phyloP scores from a whole-genome alignment of 2,113 vertebrate species.

The Catharus fuscescens region DNA sequence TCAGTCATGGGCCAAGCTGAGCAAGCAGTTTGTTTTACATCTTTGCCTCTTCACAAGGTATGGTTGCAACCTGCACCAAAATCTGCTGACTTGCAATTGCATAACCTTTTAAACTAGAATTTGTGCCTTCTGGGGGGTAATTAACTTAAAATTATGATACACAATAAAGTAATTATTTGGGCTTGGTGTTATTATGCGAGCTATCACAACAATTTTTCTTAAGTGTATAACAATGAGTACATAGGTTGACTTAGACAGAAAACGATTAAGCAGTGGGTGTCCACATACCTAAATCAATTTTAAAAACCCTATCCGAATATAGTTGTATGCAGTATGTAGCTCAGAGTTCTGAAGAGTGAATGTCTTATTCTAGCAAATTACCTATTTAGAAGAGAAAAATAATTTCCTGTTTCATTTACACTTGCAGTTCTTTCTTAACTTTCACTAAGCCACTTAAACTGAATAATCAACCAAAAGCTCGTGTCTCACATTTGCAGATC shows the following conservation, averaged over 20 bases:
- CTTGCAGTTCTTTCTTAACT: neutral
- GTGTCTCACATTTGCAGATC: neutral
- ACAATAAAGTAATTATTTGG: neutral
- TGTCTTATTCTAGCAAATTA: neutral
- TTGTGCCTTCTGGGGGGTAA: neutral
- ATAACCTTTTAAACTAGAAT: neutral
- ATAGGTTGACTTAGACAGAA: neutral
- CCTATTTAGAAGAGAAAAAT: neutral
- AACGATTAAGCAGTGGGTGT: neutral
- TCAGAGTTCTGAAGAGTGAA: neutral
- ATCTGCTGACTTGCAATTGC: neutral
- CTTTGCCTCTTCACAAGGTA: neutral
- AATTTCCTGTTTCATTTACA: neutral
- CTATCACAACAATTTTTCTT: neutral
- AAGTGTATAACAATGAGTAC: neutral
- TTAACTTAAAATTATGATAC: neutral
- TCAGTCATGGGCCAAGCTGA: neutral
- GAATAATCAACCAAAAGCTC: neutral
- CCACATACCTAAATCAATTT: neutral
- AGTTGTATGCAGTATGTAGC: neutral
- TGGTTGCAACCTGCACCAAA: fast-evolving
- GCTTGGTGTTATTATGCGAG: neutral
- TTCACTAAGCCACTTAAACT: neutral
- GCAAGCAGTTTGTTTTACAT: neutral
- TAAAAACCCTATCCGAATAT: neutral